Evolutionary conservation across 2,888 invertebrate species (phyloP).

Genomic region (Orgyia antiqua): DNA sequence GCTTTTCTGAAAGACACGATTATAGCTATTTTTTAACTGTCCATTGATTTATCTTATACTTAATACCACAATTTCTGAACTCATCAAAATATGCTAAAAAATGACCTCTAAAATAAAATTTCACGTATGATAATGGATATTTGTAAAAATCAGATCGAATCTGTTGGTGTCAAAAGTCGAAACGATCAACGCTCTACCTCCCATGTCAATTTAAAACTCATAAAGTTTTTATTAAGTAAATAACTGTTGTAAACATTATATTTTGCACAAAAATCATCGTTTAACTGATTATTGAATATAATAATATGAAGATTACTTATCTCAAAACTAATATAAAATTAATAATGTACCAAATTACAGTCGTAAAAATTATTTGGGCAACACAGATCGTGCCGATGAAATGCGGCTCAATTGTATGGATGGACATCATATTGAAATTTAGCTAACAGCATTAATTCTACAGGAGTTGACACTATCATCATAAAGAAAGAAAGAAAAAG

Average conservation of each 20-base stretch:
- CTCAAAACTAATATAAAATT: conserved; percentile 16
- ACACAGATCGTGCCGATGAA: too few species aligned
- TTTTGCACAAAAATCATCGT: conserved; percentile 23
- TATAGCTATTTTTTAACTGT: too few species aligned
- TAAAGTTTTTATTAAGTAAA: conserved; percentile 57
- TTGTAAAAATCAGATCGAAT: conserved; percentile 40
- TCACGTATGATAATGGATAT: conserved; percentile 39
- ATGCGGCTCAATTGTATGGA: conserved; percentile 6
- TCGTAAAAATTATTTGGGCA: conserved; percentile 24
- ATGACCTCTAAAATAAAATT: too few species aligned
- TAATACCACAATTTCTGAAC: too few species aligned
- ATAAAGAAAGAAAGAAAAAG: too few species aligned
- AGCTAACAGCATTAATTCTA: too few species aligned
- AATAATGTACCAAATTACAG: conserved; percentile 26
- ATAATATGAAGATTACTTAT: conserved; percentile 22
- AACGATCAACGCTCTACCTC: conserved; percentile 40
- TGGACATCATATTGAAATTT: conserved; percentile 3
- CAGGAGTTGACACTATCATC: too few species aligned
- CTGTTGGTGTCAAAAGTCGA: conserved; percentile 59
- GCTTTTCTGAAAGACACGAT: too few species aligned
- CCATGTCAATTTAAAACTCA: conserved; percentile 57
- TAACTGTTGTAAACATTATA: conserved; percentile 31
- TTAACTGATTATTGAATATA: conserved; percentile 16
- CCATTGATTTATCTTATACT: too few species aligned
- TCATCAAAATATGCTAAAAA: too few species aligned